Evolutionary conservation across 53 echinoderm and acorn worm genomes (phyloP).

Genomic region (Henricia sp.): DNA sequence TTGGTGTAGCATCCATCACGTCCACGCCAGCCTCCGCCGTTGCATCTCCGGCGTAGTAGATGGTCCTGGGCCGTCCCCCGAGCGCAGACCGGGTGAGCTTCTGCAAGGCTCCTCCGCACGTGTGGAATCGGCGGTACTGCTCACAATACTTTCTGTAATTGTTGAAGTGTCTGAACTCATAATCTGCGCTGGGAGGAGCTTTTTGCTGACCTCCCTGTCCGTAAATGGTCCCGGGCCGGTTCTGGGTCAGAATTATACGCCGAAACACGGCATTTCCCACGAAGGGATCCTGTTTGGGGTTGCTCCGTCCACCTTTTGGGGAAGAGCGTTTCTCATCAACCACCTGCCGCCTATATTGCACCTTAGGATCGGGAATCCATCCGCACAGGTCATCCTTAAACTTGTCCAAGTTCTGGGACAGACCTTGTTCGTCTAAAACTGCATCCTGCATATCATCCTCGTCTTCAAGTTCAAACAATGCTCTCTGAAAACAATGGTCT

Average conservation of each 20-base stretch:
- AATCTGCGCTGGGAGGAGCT: slow-evolving; percentile 55
- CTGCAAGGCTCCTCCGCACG: slow-evolving; percentile 90
- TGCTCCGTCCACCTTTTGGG: slow-evolving; percentile 2
- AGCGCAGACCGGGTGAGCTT: slow-evolving; percentile 68
- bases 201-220: not conserved
- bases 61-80: slow-evolving; percentile 67
- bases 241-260: not conserved
- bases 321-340: slow-evolving; percentile 4
- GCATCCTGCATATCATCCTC: slow-evolving; percentile 53
- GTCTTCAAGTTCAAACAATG: slow-evolving; percentile 55
- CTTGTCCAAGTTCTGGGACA: slow-evolving; percentile 66
- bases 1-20: no score
- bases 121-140: slow-evolving; percentile 90
- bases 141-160: slow-evolving; percentile 93
- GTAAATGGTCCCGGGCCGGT: no score
- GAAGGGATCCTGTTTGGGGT: not conserved
- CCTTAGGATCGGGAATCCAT: slow-evolving; percentile 79
- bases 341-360: slow-evolving; percentile 69
- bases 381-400: slow-evolving; percentile 83
- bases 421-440: slow-evolving; percentile 55
- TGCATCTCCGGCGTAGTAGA: slow-evolving; percentile 79
- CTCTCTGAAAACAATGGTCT: slow-evolving; percentile 50
- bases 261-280: not conserved
- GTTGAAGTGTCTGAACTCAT: slow-evolving; percentile 86
- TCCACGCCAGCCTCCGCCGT: slow-evolving; percentile 67